Percentiles rank a stretch among this genome's conserved stretches.
Conservation (phyloP, 1,140 invertebrate species). For the Drosophila tani region DNA sequence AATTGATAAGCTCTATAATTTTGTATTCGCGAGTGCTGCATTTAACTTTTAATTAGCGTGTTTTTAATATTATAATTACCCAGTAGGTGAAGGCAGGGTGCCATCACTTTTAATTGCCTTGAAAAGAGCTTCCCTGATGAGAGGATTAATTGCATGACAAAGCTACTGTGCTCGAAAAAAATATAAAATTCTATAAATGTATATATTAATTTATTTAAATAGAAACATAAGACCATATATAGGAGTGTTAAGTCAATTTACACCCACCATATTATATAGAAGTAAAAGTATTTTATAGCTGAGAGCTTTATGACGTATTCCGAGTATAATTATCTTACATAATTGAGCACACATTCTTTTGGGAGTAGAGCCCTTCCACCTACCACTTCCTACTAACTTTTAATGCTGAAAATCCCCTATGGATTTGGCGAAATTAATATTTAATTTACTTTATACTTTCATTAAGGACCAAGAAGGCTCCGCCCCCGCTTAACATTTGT, state of each 20-base stretch:
- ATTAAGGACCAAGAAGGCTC: conserved; percentile 24
- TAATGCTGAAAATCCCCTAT: neutral
- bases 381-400: conserved; percentile 2
- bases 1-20: conserved; percentile 11
- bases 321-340: neutral
- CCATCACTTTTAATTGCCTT: conserved; percentile 14
- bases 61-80: conserved; percentile 21
- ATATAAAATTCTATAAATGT: too few relatives aligned
- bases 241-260: too few relatives aligned
- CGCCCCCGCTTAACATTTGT: conserved; percentile 60
- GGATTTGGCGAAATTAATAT: conserved; percentile 59
- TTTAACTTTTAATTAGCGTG: conserved; percentile 50
- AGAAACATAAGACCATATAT: too few relatives aligned
- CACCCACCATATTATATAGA: too few relatives aligned
- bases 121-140: neutral
- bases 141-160: neutral
- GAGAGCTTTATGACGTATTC: neutral
- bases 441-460: conserved; percentile 66
- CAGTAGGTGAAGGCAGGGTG: neutral
- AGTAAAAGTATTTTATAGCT: too few relatives aligned
- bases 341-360: conserved; percentile 9
- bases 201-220: too few relatives aligned
- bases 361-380: conserved; percentile 5
- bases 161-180: too few relatives aligned
- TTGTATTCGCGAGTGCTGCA: neutral